Evolutionary conservation across 2,797 vertebrate genomes (phyloP).

Genomic region (Megalops cyprinoides): DNA sequence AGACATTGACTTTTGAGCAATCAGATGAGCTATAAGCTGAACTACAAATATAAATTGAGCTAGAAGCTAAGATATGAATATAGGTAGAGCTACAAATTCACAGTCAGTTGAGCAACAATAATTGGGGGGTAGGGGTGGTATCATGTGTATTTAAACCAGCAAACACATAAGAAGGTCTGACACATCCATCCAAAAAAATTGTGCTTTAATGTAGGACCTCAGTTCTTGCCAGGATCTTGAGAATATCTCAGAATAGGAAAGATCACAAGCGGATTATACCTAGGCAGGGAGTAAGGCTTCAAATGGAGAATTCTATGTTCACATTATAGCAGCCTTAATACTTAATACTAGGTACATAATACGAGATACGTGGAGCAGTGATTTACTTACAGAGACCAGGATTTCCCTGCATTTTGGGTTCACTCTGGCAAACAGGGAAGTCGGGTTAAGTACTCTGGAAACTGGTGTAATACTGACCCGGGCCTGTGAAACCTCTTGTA

Average conservation of each 20-base stretch:
- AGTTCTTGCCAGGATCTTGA: neutral
- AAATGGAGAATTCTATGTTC: neutral
- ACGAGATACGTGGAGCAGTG: too few relatives aligned
- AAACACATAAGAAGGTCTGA: too few relatives aligned
- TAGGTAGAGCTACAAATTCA: too few relatives aligned
- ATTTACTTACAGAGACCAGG: neutral
- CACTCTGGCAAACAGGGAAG: neutral
- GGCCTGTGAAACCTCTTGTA: neutral
- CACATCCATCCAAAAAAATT: too few relatives aligned
- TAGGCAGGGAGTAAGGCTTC: neutral
- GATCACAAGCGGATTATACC: neutral
- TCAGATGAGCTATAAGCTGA: too few relatives aligned
- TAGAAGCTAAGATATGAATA: too few relatives aligned
- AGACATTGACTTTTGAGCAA: too few relatives aligned
- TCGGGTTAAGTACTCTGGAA: neutral
- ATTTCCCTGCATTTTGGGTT: neutral
- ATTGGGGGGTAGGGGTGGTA: too few relatives aligned
- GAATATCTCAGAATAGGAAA: neutral
- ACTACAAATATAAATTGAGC: too few relatives aligned
- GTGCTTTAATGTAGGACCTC: too few relatives aligned
- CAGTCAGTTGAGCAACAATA: too few relatives aligned
- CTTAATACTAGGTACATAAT: neutral
- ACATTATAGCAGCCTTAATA: neutral
- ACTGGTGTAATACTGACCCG: neutral
- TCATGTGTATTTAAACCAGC: too few relatives aligned